Evolutionary conservation across 2,113 vertebrate species (phyloP).

Genomic region (Phocoena sinus): DNA sequence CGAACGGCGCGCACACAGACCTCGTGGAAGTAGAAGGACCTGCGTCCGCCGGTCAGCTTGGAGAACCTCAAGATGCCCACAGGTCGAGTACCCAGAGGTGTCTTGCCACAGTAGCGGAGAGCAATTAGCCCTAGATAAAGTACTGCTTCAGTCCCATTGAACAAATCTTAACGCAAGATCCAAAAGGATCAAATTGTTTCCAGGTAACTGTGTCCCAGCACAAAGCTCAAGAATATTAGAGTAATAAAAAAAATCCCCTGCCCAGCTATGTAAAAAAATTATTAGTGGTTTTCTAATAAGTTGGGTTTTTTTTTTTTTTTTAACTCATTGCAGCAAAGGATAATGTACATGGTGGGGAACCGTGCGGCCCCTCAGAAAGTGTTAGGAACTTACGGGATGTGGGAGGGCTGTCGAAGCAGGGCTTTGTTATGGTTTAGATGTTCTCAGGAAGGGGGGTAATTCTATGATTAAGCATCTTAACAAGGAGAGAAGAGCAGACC

Average conservation of each 20-base stretch:
- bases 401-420: not conserved
- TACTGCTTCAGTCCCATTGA: not conserved
- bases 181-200: not conserved
- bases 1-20: fast-evolving
- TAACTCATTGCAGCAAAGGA: not conserved
- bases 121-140: not conserved
- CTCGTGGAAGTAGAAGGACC: not conserved
- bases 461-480: not conserved
- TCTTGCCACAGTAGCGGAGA: not conserved
- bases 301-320: not conserved
- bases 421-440: not conserved
- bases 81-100: not conserved
- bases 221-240: not conserved
- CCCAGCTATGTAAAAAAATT: not conserved
- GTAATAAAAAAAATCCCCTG: not conserved
- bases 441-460: not conserved
- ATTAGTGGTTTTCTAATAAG: not conserved
- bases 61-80: not conserved
- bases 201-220: not conserved
- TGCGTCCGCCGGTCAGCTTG: not conserved
- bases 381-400: not conserved
- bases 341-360: not conserved
- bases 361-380: not conserved
- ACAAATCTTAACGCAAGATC: not conserved
- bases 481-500: not conserved